Evolutionary conservation across 2,888 invertebrate genomes (phyloP), one percentile per base, ranked within the genome.

Genomic region (Drosophila infuscata): DNA sequence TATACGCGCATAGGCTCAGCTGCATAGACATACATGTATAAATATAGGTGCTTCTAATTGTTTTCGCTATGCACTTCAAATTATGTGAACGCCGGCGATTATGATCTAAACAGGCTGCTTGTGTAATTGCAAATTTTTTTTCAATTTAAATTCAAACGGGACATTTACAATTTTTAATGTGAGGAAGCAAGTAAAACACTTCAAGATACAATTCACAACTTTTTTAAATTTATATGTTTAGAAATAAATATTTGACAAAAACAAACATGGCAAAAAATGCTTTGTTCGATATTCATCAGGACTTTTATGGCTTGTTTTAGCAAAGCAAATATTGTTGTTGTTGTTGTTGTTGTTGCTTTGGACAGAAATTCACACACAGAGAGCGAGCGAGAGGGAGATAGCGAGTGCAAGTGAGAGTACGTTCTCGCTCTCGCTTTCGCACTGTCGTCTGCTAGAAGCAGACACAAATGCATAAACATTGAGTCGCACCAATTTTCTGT

Each of bases 241-340:
- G 17, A 17, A 38, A 17, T 38, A 38, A 38, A 8, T 49, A n/a
- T 25, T 1, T 48, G 46, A 43, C 61, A 49, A 36, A 43, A 33
- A 46, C 53, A 51, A 65, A 65, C 61, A 15, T 30, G 15, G 4
- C 20, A 46, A 20, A 46, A 46, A 46, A 60, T 43, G 70, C 36
- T 54, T 59, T 60, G 46, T 70, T 62, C 41, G 25, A 66, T 52
- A 15, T 46, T 25, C 46, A 8, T 33, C 36, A 53, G 32, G 75
- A 75, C 76, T 79, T 81, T 57, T 76, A 81, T 81, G 77, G 81
- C 81, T 81, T 79, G 81, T 79, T 81, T 79, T 77, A 57, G 51
- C 56, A 73, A 57, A 56, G 63, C 73, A 65, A 72, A 76, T 63
- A 63, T 70, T 78, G 60, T 25, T 78, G 59, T 70, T 77, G 59